phyloP scores from a whole-genome alignment of 2,113 vertebrate genomes.

The Sterrhoptilus dennistouni region DNA sequence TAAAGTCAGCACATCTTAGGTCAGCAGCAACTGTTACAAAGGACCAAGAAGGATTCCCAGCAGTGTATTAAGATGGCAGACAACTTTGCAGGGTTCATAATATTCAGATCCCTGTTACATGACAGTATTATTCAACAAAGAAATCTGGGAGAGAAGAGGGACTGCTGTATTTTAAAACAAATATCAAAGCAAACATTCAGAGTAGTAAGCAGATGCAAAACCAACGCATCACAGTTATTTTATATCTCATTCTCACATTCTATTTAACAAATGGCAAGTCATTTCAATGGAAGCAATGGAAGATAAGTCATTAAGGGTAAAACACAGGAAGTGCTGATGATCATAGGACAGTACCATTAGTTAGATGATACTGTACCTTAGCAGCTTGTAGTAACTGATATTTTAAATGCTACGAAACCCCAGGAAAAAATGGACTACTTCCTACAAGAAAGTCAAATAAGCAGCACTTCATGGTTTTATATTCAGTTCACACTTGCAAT shows the following conservation, averaged over 20 bases:
- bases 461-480: background rate
- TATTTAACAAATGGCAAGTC: background rate
- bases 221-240: background rate
- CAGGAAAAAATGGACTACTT: background rate
- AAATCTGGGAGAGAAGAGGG: background rate
- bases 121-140: background rate
- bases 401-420: background rate
- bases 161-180: background rate
- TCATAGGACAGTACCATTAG: background rate
- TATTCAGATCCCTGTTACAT: background rate
- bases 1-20: background rate
- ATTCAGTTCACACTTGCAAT: slow-evolving; percentile 14
- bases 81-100: background rate
- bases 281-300: background rate
- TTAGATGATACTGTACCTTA: background rate
- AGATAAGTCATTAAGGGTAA: background rate
- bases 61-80: background rate
- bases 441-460: background rate
- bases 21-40: background rate
- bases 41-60: background rate
- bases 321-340: background rate
- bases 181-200: background rate
- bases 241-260: background rate
- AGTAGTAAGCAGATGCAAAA: background rate
- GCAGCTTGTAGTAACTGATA: background rate